Evolutionary conservation across 2,888 invertebrate species (phyloP).

Genomic region (Sphecodes monilicornis): DNA sequence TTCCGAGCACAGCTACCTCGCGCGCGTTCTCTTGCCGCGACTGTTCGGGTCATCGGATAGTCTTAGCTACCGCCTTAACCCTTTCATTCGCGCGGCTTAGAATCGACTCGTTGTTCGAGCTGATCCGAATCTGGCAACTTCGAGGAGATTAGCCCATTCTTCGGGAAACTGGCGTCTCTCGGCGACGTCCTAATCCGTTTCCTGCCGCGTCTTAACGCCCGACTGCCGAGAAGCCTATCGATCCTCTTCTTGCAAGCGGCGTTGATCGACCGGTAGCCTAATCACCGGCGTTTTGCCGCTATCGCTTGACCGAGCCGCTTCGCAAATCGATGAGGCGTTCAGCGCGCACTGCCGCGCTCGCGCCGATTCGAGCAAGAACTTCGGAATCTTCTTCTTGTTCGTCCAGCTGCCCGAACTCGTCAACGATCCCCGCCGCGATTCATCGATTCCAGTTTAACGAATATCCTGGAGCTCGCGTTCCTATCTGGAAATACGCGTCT

Average conservation of each 20-base stretch:
- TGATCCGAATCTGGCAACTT: background rate
- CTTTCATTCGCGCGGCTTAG: background rate
- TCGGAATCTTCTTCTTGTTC: background rate
- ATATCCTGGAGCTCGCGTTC: background rate
- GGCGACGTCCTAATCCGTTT: background rate
- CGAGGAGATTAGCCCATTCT: background rate
- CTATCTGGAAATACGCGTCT: background rate
- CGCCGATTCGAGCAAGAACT: background rate
- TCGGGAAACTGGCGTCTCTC: background rate
- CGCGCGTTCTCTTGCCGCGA: background rate
- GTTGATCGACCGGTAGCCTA: slow-evolving; percentile 7
- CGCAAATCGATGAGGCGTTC: background rate
- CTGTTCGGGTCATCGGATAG: background rate
- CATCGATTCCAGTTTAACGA: background rate
- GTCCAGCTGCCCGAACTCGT: background rate
- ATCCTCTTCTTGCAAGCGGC: background rate
- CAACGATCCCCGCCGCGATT: background rate
- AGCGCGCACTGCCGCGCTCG: background rate
- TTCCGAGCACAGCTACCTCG: background rate
- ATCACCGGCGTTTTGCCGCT: background rate
- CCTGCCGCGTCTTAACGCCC: background rate
- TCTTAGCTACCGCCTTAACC: background rate
- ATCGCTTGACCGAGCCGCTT: background rate
- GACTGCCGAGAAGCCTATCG: background rate
- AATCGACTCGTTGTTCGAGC: background rate